Conservation (phyloP, 2,797 vertebrate species). For the Schizothorax lantsangensis region DNA sequence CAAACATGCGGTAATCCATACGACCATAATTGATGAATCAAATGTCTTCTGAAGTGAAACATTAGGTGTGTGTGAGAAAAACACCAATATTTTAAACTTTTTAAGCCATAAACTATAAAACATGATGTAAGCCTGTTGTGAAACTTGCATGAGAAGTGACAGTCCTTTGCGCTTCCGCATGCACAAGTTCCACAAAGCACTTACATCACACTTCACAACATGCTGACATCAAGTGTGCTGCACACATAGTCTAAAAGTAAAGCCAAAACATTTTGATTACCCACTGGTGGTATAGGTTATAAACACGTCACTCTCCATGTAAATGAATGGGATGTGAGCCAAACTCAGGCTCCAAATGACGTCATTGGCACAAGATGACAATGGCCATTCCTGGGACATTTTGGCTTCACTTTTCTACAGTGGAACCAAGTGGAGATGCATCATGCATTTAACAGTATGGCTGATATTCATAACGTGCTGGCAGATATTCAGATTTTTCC, state of each 20-base stretch:
- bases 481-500: neutral
- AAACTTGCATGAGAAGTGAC: neutral
- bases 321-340: neutral
- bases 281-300: neutral
- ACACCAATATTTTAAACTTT: neutral
- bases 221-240: neutral
- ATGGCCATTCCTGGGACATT: neutral
- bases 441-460: no score
- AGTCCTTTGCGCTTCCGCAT: neutral
- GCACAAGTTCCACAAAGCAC: neutral
- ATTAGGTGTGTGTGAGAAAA: neutral
- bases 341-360: neutral
- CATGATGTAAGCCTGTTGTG: neutral
- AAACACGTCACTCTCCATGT: neutral
- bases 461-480: neutral
- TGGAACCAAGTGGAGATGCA: neutral
- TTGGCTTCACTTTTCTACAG: neutral
- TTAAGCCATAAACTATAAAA: neutral
- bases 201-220: neutral
- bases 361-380: neutral
- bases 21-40: neutral
- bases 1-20: neutral
- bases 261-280: neutral
- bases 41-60: constrained; percentile 3
- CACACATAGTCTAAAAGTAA: neutral